Evolutionary conservation across 2,113 vertebrate genomes (phyloP), one percentile per base, ranked within the genome.

Genomic region (Hippoglossus stenolepis): DNA sequence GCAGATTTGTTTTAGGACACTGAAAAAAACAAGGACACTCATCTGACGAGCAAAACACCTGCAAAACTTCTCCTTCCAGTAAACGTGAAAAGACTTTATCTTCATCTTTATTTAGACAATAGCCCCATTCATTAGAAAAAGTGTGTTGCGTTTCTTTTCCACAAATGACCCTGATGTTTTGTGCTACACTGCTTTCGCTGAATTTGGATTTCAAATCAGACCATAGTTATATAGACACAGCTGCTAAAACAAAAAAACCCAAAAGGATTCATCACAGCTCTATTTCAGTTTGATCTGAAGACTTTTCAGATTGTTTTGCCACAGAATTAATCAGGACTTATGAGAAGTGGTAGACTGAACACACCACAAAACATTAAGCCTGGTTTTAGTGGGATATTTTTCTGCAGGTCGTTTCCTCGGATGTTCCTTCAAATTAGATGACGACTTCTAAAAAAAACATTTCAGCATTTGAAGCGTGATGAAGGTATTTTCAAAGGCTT

Each of bases 131-230:
- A 70, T 6, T 17, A 10, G 15, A 1, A 23, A 38, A 10, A n/a
- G 20, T n/a, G 7, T 2, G 51, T 1, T n/a, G 45, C 21, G 31
- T 13, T 9, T 20, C 5, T 21, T 20, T 23, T 64, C 15, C 15
- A 35, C 53, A 69, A 35, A 69, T 73, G 56, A 70, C 51, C 53
- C 10, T 21, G 7, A 62, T 51, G 43, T 35, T 73, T 70, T 18
- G 7, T 70, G 66, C 65, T 66, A 56, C 24, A 28, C n/a, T 61
- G 47, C 43, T 70, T 84, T 24, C 26, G 12, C 14, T 57, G 49
- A 56, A 86, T 89, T 77, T 79, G 59, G 31, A 75, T 89, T 87
- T 83, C 38, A 78, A 67, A 83, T 79, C 72, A 84, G 67, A 84
- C 85, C 70, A 56, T 67, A 75, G 49, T 67, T 81, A 62, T 65